Base-by-base conservation (phyloP, 2,113 vertebrate species). In the Xiphophorus hellerii region DNA sequence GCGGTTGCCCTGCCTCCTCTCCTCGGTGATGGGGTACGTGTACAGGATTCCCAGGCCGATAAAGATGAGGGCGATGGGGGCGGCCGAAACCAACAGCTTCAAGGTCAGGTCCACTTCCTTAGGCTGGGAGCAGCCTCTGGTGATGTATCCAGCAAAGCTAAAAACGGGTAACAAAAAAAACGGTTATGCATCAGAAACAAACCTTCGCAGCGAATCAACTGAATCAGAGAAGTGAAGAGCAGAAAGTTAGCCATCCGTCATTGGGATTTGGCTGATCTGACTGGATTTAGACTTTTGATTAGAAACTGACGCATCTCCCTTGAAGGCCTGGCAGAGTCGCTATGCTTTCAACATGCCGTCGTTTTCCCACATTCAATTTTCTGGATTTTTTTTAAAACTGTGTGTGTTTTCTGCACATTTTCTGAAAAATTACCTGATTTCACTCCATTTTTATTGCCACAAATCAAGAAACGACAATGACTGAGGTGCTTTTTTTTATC, bases 121-220 rank as follows among this genome's bases (percentile, higher is more conserved):
- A 0, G 97, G 97, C 78, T 99, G 98, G 4, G 92, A 93, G 91
- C 98, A 99, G 58, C 95, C 95, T 62, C 96, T 82, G 0, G 94
- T 95, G 82, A 95, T 86, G 89, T 99, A 99, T 27, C 98, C 97
- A 0, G 97, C 97, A 72, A 99, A 98, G 82, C 98, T 99, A 80
- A 0, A 73, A 51, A 15, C 39, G 3, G 35, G 2, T 1, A 14
- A 42, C 13, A 28, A 83, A 58, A 61, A n/a, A 69, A n/a, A 69
- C 27, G 4, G 27, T 66, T 39, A 66, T 2, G 25, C 65, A 66
- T 13, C 25, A 22, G 10, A 27, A 66, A 12, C 13, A 35, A 35
- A 39, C 22, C 11, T 65, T 4, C 4, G 8, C 33, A 14, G 12
- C 15, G 29, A 63, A 14, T 20, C 62, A 1, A 62, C 61, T 3